Conservation (phyloP, 2,113 vertebrate species). For the Scomber japonicus region DNA sequence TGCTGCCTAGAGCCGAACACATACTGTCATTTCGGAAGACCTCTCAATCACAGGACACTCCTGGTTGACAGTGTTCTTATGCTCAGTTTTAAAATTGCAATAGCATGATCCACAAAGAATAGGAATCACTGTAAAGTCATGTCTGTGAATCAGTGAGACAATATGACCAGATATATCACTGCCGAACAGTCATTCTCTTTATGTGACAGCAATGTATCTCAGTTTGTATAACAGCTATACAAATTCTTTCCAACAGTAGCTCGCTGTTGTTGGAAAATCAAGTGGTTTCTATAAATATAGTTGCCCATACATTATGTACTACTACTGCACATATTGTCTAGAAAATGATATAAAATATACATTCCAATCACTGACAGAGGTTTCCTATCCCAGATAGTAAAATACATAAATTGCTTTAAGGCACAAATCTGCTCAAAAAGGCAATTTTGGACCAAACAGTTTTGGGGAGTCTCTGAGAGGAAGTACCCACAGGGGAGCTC, state of each 20-base stretch:
- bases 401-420: constrained; percentile 42
- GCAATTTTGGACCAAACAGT: too few species aligned
- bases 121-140: background rate
- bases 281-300: background rate
- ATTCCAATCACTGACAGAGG: constrained; percentile 20
- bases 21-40: background rate
- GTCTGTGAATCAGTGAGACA: background rate
- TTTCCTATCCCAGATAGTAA: constrained; percentile 36
- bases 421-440: constrained; percentile 33
- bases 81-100: background rate
- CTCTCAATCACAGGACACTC: constrained; percentile 1
- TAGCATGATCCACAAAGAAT: background rate
- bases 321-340: constrained; percentile 26
- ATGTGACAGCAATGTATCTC: background rate
- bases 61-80: background rate
- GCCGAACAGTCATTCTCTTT: too few species aligned
- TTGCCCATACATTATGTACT: constrained; percentile 27
- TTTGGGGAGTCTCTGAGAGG: too few species aligned
- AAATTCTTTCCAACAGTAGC: background rate
- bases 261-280: background rate
- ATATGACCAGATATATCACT: too few species aligned
- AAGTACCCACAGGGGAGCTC: too few species aligned
- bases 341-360: constrained; percentile 36
- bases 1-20: background rate
- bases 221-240: background rate